Evolutionary conservation across 2,113 vertebrate genomes (phyloP).

Genomic region (Pongo abelii): DNA sequence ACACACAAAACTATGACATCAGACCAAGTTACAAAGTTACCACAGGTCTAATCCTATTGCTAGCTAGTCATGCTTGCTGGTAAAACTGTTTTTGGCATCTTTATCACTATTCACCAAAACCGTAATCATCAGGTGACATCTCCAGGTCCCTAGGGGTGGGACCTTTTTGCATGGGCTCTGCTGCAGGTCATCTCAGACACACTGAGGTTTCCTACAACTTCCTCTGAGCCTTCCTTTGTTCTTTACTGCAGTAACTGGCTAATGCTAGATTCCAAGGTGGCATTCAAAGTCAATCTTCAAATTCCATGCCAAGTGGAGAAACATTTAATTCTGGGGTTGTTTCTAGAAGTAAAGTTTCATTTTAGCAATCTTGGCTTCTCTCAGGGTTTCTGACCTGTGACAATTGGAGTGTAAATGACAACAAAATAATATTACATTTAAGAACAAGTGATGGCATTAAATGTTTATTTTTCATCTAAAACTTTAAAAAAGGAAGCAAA

Average conservation of each 20-base stretch:
- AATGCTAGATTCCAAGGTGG: not conserved
- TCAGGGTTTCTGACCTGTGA: not conserved
- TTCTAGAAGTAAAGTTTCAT: not conserved
- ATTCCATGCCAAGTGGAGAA: not conserved
- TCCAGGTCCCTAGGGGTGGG: not conserved
- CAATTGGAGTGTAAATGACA: not conserved
- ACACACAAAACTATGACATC: not conserved
- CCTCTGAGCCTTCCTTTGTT: not conserved
- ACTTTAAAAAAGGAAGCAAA: not conserved
- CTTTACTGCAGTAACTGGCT: not conserved
- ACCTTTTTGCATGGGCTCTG: not conserved
- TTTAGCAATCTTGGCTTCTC: not conserved
- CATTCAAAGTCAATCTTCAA: not conserved
- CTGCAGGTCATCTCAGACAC: not conserved
- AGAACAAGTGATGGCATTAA: not conserved
- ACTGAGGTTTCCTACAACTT: not conserved
- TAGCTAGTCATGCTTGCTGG: not conserved
- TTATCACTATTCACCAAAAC: not conserved
- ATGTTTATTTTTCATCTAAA: not conserved
- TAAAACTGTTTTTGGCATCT: not conserved
- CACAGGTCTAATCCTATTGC: not conserved
- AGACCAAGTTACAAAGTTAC: not conserved
- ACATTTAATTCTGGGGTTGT: not conserved
- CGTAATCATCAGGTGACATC: not conserved
- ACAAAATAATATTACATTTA: not conserved